Conservation (phyloP, 2,797 vertebrate species). For the Moxostoma hubbsi region DNA sequence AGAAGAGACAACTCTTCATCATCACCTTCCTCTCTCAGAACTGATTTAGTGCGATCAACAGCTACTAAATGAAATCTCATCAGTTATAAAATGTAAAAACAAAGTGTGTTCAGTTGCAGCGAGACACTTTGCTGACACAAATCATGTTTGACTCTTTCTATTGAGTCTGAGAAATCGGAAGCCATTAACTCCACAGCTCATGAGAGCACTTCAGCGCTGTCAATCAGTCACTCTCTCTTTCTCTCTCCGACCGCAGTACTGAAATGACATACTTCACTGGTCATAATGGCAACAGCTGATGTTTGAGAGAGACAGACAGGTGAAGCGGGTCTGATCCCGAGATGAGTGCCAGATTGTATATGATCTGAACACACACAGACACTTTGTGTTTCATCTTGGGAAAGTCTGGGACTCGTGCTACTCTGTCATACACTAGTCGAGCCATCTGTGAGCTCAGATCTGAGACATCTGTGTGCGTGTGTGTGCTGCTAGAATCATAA, state of each 20-base stretch:
- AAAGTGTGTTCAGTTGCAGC: not conserved
- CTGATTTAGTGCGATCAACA: not conserved
- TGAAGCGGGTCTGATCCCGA: not conserved
- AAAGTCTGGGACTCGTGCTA: slow-evolving; percentile 28
- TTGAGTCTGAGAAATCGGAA: not conserved
- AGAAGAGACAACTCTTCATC: not conserved
- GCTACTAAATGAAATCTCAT: not conserved
- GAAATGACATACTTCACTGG: slow-evolving; percentile 47
- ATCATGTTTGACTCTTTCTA: not conserved
- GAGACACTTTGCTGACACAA: not conserved
- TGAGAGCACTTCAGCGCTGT: slow-evolving; percentile 34
- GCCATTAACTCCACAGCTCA: slow-evolving; percentile 1
- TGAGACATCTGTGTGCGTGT: not conserved
- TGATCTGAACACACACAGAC: slow-evolving; percentile 31
- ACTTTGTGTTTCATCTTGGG: slow-evolving; percentile 35
- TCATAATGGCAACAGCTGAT: slow-evolving; percentile 69
- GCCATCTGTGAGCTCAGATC: slow-evolving; percentile 36
- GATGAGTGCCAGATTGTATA: not conserved
- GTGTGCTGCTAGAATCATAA: not conserved
- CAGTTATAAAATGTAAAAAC: not conserved
- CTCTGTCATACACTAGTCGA: not conserved
- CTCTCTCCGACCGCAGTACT: slow-evolving; percentile 60
- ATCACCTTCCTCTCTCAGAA: not conserved
- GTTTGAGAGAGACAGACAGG: slow-evolving; percentile 49
- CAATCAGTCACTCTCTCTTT: slow-evolving; percentile 52